Evolutionary conservation across 1,140 invertebrate genomes (phyloP), one percentile per base, ranked within the genome.

Genomic region (Papilio polytes): DNA sequence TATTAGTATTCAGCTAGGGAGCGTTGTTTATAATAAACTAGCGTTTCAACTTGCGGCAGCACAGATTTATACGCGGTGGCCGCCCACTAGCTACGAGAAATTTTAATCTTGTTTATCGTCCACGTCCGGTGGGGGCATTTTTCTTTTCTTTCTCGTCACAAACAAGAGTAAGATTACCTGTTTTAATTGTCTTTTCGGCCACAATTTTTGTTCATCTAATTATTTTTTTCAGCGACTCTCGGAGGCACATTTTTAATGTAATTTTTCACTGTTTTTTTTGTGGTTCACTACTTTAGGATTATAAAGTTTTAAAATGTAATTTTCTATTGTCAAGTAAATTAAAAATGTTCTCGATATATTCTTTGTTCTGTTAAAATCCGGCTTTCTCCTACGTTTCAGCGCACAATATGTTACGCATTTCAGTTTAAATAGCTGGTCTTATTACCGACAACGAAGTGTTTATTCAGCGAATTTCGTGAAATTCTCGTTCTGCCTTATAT

Each of bases 61-160:
- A 44, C 31, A 85, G 85, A 89, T 91, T 88, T 87, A 91, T 85
- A 41, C 56, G 66, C 80, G 20, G 41, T 46, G 20, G 46, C 77
- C 80, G 81, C 76, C 77, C 78, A 84, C 81, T 80, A 76, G 80
- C 59, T 73, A 80, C 81, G 73, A 89, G 89, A 88, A 90, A 90
- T 90, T 88, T 92, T 90, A 90, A 89, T 90, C 85, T 89, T 90
- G 83, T 90, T 90, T 90, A 89, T 87, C 74, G 84, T 80, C 78
- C 63, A 80, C 79, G 66, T 81, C 80, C 51, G 18, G 81, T 51
- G 36, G 80, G 84, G 83, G 85, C 78, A 81, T 82, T 82, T 84
- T 80, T 70, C 72, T 77, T 81, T 81, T 81, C 78, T 83, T 81
- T 22, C 59, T 15, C 77, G 70, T 51, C 44, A 74, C 51, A 74